Evolutionary conservation across 2,888 invertebrate genomes (phyloP), one percentile per base, ranked within the genome.

Genomic region (Nesidiocoris tenuis): DNA sequence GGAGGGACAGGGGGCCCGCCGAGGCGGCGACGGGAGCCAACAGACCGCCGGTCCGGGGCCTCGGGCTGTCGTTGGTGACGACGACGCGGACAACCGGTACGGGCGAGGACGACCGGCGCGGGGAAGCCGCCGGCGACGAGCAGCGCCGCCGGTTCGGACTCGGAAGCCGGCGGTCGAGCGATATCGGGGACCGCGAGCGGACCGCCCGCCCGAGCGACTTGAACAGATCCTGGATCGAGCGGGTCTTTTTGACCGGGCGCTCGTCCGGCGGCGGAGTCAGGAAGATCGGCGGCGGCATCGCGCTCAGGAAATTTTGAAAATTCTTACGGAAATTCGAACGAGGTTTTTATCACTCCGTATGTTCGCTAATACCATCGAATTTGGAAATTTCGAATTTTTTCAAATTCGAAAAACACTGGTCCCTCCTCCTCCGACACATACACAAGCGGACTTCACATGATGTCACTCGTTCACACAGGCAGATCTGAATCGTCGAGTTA

Each of bases 1-100:
- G 84, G 80, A 86, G 78, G 12, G 63, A 61, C 54, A 61, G 39
- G 12, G 57, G 59, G 9, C 59, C 70, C n/a, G 59, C 16, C 5
- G 70, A 59, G 16, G 55, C 67, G 1, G 57, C 71, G 1, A 56
- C 22, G n/a, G 71, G n/a, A 7, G 19, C 56, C 1, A 21, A 16
- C 5, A 23, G 25, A 0, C 71, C 59, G 2, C 12, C 18, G 12
- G 71, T 2, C 3, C 72, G 63, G 0, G n/a, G 0, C 0, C 61
- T 61, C 22, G 22, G 61, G 9, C 24, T 54, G n/a, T 5, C 9
- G 9, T 18, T 12, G 16, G 21, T 17, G 5, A n/a, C 5, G 16
- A 57, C 18, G 21, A 16, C 18, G 9, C n/a, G 22, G 18, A 5
- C 19, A 16, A 17, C 54, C 16, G 22, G 39, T 1, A 39, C 72